These are phyloP conservation scores for Trissolcus basalis DNA, from an alignment of 1,140 invertebrate species.

Conservation along the genomic window DNA sequence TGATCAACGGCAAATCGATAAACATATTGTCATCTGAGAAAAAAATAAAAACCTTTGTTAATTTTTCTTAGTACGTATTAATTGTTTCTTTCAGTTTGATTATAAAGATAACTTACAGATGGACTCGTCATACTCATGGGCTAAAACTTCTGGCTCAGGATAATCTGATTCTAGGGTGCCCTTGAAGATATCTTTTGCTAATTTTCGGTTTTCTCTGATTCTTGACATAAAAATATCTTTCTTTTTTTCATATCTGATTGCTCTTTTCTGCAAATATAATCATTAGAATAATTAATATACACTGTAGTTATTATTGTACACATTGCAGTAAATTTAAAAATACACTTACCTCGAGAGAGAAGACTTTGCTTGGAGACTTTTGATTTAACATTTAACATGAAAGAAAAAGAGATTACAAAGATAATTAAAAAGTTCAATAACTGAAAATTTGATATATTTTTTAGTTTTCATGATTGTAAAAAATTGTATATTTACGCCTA, in stretches of 20 bases:
- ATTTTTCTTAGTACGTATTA: background rate
- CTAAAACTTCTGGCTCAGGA: background rate
- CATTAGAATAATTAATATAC: no score
- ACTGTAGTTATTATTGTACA: no score
- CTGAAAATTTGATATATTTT: no score
- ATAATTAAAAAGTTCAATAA: no score
- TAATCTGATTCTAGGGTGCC: background rate
- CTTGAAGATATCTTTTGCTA: background rate
- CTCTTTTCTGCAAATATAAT: background rate
- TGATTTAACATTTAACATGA: no score
- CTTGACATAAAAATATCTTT: background rate
- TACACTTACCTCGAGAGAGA: no score
- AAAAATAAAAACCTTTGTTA: no score
- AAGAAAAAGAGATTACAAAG: no score
- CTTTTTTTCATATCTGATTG: background rate
- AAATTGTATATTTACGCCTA: no score
- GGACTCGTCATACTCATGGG: background rate
- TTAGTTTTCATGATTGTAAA: no score
- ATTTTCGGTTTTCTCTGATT: background rate
- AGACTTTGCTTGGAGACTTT: no score
- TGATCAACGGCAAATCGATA: conserved; percentile 33
- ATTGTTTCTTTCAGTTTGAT: background rate
- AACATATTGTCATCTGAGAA: conserved; percentile 18
- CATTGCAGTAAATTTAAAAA: no score
- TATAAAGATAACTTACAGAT: background rate